These are phyloP conservation scores for Hippocampus barbouri DNA, from an alignment of 2,113 vertebrate genomes.

Conservation along the genomic window DNA sequence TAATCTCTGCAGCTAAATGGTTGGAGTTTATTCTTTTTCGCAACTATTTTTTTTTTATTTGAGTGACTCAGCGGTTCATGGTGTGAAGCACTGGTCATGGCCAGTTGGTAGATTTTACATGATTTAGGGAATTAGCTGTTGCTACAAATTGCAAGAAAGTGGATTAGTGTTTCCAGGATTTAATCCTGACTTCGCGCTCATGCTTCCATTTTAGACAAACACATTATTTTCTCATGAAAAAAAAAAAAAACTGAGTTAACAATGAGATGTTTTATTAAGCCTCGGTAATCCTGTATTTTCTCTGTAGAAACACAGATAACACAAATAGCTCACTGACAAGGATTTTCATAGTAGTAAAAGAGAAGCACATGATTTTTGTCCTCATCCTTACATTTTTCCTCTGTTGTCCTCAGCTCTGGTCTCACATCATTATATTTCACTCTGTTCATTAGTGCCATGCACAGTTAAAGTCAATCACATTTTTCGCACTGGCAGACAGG, in stretches of 20 bases:
- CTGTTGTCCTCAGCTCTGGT: slow-evolving; percentile 16
- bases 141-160: slow-evolving; percentile 50
- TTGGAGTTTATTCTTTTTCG: not conserved
- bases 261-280: slow-evolving; percentile 28
- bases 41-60: slow-evolving; percentile 1
- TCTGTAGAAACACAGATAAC: not conserved
- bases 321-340: not conserved
- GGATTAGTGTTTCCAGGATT: slow-evolving; percentile 60
- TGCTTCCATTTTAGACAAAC: slow-evolving; percentile 34
- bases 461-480: slow-evolving; percentile 43
- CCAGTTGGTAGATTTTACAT: slow-evolving; percentile 57
- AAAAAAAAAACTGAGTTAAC: slow-evolving; percentile 22
- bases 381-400: slow-evolving; percentile 31
- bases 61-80: slow-evolving; percentile 49
- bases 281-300: not conserved
- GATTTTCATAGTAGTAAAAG: slow-evolving; percentile 10
- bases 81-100: slow-evolving; percentile 52
- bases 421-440: slow-evolving; percentile 44
- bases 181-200: slow-evolving; percentile 45
- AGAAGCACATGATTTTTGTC: slow-evolving; percentile 12
- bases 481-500: slow-evolving; percentile 20
- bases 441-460: slow-evolving; percentile 60
- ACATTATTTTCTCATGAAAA: not conserved
- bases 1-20: not conserved
- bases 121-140: slow-evolving; percentile 57